These are phyloP conservation scores for Caenorhabditis parvicauda DNA, from an alignment of 2,888 invertebrate genomes.

Conservation along the genomic window DNA sequence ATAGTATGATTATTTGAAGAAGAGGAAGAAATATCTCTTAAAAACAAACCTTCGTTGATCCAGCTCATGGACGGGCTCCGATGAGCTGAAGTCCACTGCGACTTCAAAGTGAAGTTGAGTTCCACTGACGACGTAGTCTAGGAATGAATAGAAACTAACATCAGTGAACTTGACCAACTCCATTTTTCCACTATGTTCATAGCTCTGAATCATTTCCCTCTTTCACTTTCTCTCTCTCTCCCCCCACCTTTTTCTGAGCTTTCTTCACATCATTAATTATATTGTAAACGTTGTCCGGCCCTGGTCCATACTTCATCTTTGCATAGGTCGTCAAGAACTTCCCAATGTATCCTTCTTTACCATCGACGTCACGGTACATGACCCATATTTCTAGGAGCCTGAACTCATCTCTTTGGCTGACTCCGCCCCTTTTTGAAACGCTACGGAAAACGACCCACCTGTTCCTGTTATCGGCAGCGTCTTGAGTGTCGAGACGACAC, in stretches of 20 bases:
- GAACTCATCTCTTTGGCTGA: background rate
- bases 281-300: slow-evolving; percentile 43
- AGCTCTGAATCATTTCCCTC: slow-evolving; percentile 18
- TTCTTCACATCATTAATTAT: slow-evolving; percentile 46
- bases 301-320: slow-evolving; percentile 50
- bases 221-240: background rate
- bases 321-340: slow-evolving; percentile 48
- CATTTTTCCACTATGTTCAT: slow-evolving; percentile 51
- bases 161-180: slow-evolving; percentile 55
- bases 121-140: slow-evolving; percentile 54
- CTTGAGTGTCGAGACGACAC: slow-evolving; percentile 38
- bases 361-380: slow-evolving; percentile 44
- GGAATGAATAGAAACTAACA: slow-evolving; percentile 53
- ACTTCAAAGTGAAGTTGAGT: slow-evolving; percentile 48
- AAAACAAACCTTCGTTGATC: slow-evolving; percentile 17
- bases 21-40: too few species aligned
- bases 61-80: slow-evolving; percentile 31
- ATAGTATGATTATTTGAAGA: too few species aligned
- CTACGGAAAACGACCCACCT: slow-evolving; percentile 11
- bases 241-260: slow-evolving; percentile 32
- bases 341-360: slow-evolving; percentile 44
- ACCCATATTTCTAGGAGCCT: slow-evolving; percentile 42
- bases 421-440: background rate
- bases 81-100: slow-evolving; percentile 37
- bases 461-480: slow-evolving; percentile 46